These are phyloP conservation scores for Babylonia areolata DNA, from an alignment of 1,140 invertebrate genomes.

Conservation along the genomic window DNA sequence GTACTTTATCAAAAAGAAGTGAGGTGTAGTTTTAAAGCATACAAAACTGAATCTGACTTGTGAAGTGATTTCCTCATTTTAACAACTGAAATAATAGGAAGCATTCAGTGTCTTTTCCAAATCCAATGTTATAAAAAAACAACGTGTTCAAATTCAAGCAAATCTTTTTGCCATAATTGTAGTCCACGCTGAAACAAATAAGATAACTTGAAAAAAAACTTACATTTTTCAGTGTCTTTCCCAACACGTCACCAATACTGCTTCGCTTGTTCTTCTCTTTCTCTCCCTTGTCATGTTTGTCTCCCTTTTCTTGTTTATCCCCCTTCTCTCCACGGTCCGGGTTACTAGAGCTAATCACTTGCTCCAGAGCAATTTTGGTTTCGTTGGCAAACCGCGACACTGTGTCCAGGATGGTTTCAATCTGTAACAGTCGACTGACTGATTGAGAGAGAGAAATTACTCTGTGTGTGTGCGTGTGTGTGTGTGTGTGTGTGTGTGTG, in stretches of 20 bases:
- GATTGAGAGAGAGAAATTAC: not conserved
- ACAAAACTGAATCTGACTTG: too few species aligned
- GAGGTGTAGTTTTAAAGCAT: too few species aligned
- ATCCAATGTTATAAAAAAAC: too few species aligned
- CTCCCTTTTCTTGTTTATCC: constrained; percentile 54
- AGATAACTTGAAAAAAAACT: constrained; percentile 43
- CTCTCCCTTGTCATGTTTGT: constrained; percentile 32
- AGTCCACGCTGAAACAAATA: too few species aligned
- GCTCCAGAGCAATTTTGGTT: constrained; percentile 78
- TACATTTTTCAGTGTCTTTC: constrained; percentile 78
- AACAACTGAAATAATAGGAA: too few species aligned
- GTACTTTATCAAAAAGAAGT: too few species aligned
- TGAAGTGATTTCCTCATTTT: too few species aligned
- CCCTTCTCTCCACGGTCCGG: constrained; percentile 47
- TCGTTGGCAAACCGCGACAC: constrained; percentile 78
- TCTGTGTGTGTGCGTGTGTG: too few species aligned
- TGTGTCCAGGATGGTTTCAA: constrained; percentile 79
- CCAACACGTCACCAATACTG: constrained; percentile 74
- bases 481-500: too few species aligned
- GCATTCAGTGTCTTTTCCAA: too few species aligned
- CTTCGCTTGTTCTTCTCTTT: constrained; percentile 55
- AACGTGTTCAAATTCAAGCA: too few species aligned
- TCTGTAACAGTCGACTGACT: constrained; percentile 61
- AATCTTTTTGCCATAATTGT: too few species aligned
- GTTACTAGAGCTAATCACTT: constrained; percentile 77